phyloP scores from a whole-genome alignment of 2,888 invertebrate species.

The Nomada lathburiana region DNA sequence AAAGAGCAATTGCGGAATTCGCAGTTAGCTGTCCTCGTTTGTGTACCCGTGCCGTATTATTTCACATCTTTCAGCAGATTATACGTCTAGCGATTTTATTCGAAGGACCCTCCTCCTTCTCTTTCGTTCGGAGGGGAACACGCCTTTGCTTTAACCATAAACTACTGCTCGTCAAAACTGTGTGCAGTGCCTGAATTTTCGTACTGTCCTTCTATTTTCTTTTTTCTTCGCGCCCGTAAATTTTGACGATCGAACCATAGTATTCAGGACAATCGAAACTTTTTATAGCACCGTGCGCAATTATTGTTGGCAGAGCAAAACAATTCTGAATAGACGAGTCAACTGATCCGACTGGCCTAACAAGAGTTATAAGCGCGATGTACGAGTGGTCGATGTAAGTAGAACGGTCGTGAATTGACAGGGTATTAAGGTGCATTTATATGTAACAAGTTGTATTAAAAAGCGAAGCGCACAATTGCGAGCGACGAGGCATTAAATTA shows the following conservation, averaged over 20 bases:
- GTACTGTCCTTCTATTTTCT: too few species aligned
- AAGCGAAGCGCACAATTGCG: too few species aligned
- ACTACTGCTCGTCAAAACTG: neutral
- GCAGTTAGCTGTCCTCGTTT: slow-evolving; percentile 66
- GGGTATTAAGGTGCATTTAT: neutral
- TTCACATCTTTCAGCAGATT: slow-evolving; percentile 54
- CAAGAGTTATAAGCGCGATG: neutral
- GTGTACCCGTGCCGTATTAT: slow-evolving; percentile 53
- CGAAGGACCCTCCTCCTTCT: slow-evolving; percentile 30
- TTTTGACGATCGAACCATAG: neutral
- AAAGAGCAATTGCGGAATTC: slow-evolving; percentile 69
- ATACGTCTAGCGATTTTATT: slow-evolving; percentile 53
- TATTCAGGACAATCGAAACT: neutral
- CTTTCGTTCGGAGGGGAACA: neutral
- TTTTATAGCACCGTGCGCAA: neutral
- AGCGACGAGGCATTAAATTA: too few species aligned
- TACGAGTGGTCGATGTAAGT: neutral
- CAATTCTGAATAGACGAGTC: too few species aligned
- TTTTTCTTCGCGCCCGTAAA: neutral
- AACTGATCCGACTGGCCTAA: too few species aligned
- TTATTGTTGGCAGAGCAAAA: too few species aligned
- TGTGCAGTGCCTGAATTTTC: neutral
- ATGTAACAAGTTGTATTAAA: neutral
- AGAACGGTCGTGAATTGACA: neutral
- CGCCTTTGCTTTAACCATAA: neutral